Evolutionary conservation across 2,797 vertebrate species (phyloP).

Genomic region (Geotria australis): DNA sequence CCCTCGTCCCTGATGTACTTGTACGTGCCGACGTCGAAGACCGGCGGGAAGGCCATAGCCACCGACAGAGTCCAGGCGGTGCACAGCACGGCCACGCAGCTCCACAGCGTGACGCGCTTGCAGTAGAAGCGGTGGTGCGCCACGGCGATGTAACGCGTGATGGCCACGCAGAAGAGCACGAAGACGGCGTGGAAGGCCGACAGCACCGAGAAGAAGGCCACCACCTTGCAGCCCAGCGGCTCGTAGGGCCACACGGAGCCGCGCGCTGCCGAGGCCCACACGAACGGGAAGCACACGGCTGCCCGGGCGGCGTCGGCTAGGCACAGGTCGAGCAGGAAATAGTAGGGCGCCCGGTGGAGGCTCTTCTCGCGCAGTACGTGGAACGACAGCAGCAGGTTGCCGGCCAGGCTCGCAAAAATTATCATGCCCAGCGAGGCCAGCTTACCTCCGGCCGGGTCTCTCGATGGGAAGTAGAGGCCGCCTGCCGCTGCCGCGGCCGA

Average conservation of each 20-base stretch:
- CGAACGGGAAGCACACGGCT: constrained; percentile 62
- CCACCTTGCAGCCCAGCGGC: constrained; percentile 45
- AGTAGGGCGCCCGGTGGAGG: constrained; percentile 57
- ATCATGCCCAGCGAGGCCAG: constrained; percentile 56
- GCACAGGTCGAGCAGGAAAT: constrained; percentile 68
- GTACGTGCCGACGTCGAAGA: constrained; percentile 65
- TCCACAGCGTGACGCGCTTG: constrained; percentile 65
- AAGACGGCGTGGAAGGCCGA: constrained; percentile 87
- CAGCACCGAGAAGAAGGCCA: constrained; percentile 60
- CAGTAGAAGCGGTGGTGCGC: constrained; percentile 79
- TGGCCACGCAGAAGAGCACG: constrained; percentile 64
- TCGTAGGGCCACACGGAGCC: constrained; percentile 42
- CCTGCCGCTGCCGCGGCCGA: too few relatives aligned
- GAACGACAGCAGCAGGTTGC: constrained; percentile 47
- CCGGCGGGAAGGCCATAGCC: constrained; percentile 71
- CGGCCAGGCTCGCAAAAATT: constrained; percentile 43
- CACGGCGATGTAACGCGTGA: constrained; percentile 83
- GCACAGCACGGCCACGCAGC: constrained; percentile 55
- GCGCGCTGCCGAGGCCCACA: constrained; percentile 47
- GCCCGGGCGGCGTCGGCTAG: constrained; percentile 53
- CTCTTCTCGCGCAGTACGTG: constrained; percentile 53
- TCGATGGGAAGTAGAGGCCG: too few relatives aligned
- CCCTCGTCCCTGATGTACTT: constrained; percentile 59
- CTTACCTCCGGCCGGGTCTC: constrained; percentile 30
- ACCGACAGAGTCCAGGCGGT: constrained; percentile 73